Evolutionary conservation across 2,797 vertebrate species (phyloP), one percentile per base, ranked within the genome.

Genomic region (Helicolenus hilgendorfi): DNA sequence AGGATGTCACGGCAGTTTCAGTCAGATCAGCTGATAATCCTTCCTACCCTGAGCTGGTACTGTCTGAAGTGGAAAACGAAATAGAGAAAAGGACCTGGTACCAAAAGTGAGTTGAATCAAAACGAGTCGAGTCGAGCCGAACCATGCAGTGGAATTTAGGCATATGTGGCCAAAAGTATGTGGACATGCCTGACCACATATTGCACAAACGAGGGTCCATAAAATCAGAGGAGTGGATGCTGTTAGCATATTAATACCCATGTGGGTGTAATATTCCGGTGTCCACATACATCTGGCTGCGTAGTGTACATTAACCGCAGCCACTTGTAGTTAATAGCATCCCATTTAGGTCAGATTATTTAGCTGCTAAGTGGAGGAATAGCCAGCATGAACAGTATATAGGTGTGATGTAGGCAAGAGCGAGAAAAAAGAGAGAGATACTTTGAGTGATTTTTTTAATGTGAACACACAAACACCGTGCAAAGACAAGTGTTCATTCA

Each of bases 401-500:
- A 55, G 45, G 7, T 67, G 41, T 67, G 60, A 49, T 75, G 58
- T 7, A 67, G 72, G 55, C 11, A 64, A 49, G 31, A 31, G 71
- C 24, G 58, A 73, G 77, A 62, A 22, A 60, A 11, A n/a, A n/a
- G n/a, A 29, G 20, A 76, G 35, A 55, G 64, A 33, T 3, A 22
- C 35, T 64, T 8, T 11, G 63, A 75, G 33, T 24, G 49, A n/a
- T 55, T 59, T 59, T 27, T 59, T 26, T 59, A 31, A 31, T 31
- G 31, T 18, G 15, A 31, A 22, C 62, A 35, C 62, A 64, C 71
- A 79, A 68, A 45, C 64, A 45, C 64, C n/a, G 63, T 60, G 53
- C 76, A 26, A 3, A 69, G 70, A 79, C 71, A 55, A 85, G 76
- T 27, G 69, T 45, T 73, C 49, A 33, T 84, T 78, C 72, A 65